phyloP scores from a whole-genome alignment of 2,888 invertebrate species.

The Lasioglossum lativentre region DNA sequence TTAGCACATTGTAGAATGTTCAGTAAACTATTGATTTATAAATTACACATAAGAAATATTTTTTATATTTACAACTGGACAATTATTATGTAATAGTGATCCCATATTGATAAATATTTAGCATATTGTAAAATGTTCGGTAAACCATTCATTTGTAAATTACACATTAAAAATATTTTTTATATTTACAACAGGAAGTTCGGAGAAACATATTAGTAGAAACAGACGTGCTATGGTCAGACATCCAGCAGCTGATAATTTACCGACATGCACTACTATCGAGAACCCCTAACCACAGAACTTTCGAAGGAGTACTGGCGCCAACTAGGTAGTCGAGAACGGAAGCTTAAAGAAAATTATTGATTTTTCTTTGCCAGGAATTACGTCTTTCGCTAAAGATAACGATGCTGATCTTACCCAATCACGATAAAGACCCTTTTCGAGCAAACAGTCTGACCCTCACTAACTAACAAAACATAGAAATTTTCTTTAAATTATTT shows the following conservation, averaged over 20 bases:
- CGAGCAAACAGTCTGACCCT: not conserved
- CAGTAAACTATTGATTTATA: too few species aligned
- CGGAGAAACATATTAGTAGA: not conserved
- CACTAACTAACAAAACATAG: not conserved
- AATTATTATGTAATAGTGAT: not conserved
- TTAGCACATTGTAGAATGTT: too few species aligned
- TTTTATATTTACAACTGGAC: too few species aligned
- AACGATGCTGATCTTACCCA: conserved; percentile 27
- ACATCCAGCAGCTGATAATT: conserved; percentile 69
- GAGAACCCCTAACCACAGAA: conserved; percentile 34
- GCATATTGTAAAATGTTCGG: not conserved
- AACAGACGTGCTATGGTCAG: conserved; percentile 14
- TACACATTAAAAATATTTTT: not conserved
- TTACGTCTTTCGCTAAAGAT: conserved; percentile 10
- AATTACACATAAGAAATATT: too few species aligned
- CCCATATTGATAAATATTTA: not conserved
- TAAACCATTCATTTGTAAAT: not conserved
- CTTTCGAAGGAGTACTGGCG: conserved; percentile 66
- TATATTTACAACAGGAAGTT: not conserved
- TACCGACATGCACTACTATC: conserved; percentile 70
- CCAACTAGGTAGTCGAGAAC: conserved; percentile 64
- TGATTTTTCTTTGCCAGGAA: conserved; percentile 57
- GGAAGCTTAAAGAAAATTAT: conserved; percentile 66
- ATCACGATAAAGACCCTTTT: conserved; percentile 28
- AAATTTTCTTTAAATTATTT: not conserved